Evolutionary conservation across 2,888 invertebrate genomes (phyloP), one percentile per base, ranked within the genome.

Genomic region (Drosophila melanosoma): DNA sequence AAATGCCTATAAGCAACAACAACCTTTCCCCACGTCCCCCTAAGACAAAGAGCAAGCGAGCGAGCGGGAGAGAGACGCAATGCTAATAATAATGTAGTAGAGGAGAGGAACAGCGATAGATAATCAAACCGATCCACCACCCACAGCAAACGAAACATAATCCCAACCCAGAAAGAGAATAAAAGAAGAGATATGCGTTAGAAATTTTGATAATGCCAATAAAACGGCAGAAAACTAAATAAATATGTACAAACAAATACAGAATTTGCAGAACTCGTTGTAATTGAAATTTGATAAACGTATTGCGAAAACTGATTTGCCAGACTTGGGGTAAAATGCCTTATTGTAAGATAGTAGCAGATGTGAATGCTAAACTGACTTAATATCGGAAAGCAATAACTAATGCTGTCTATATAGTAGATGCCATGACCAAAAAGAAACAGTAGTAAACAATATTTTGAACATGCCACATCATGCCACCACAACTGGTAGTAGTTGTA

Each of bases 311-410:
- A 17, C 12, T 35, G 20, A 29, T 49, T 48, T 7, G 23, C 32
- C 20, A 48, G n/a, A 42, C 42, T 54, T 58, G 48, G 20, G 26
- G 3, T 45, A 10, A 48, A 61, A 61, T 72, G 76, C 76, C 76
- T 67, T 58, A 76, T 33, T 66, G 79, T 76, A 76, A 78, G 79
- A 76, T 79, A 38, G 56, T 29, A 26, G n/a, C 38, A 66, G 33
- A 26, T 53, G 17, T 42, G 26, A 26, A 64, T 23, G n/a, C 23
- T 32, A 26, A 53, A 36, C 23, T 33, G 38, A 69, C 35, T 20
- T 20, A 36, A 40, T 40, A 56, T 57, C 56, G 20, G 38, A 62
- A 77, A 77, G 77, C 77, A 77, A 77, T 77, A 77, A 58, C 29
- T 17, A 8, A 72, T 66, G 75, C 66, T 65, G 11, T 63, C 32